A percentile compares a stretch with the other conserved stretches of the same genome.
phyloP scores from a whole-genome alignment of 2,113 vertebrate genomes.

The Eulemur rufifrons region DNA sequence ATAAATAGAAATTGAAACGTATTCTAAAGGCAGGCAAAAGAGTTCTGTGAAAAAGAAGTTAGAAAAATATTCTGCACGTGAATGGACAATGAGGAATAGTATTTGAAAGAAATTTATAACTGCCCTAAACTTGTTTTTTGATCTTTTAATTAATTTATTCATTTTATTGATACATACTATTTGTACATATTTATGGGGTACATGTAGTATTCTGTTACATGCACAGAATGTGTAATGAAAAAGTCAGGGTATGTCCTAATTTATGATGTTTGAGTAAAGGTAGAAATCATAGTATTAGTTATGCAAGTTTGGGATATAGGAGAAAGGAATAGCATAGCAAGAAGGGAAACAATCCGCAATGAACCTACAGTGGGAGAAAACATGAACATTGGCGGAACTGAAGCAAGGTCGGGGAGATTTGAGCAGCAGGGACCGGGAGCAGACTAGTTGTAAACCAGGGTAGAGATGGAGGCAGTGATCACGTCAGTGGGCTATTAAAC shows the following conservation, averaged over 20 bases:
- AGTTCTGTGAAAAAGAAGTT: not conserved
- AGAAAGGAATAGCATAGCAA: not conserved
- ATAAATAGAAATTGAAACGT: not conserved
- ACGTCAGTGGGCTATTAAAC: not conserved
- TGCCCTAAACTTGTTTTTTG: not conserved
- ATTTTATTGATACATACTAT: not conserved
- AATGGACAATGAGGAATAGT: not conserved
- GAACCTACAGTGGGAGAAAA: not conserved
- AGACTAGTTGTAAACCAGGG: not conserved
- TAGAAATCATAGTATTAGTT: not conserved
- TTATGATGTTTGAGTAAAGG: not conserved
- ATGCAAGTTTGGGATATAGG: not conserved
- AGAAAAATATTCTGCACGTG: not conserved
- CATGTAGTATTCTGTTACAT: not conserved
- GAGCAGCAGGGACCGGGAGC: not conserved
- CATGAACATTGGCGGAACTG: not conserved
- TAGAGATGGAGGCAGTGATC: not conserved
- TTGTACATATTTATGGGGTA: not conserved
- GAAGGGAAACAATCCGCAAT: not conserved
- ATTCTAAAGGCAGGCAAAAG: not conserved
- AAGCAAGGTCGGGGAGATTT: not conserved
- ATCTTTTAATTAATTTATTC: not conserved
- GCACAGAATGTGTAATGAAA: not conserved
- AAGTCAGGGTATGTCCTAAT: not conserved
- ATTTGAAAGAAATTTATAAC: not conserved